Evolutionary conservation across 2,888 invertebrate genomes (phyloP), one percentile per base, ranked within the genome.

Genomic region (Copidosoma aretas): DNA sequence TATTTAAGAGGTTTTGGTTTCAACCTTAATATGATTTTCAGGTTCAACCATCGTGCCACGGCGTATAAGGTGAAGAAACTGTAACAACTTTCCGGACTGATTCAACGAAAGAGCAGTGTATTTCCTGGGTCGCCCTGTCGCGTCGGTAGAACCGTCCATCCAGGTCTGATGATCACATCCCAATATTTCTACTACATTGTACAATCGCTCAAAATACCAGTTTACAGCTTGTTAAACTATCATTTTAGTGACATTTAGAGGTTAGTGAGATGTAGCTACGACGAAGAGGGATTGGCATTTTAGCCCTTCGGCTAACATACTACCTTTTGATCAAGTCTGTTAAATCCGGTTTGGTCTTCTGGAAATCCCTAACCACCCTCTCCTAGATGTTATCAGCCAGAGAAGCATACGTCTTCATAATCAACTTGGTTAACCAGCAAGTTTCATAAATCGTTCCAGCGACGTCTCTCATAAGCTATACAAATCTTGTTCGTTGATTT

Each of bases 321-420:
- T 96, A 95, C 83, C 89, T 94, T 82, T 98, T 98, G 98, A 97
- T 98, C 72, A 97, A 97, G 84, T 91, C 97, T 0, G 95, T 98
- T 10, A 97, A 98, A 85, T 95, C 95, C 12, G 98, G 98, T 53
- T 93, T 94, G 19, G 91, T 98, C 72, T 89, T 92, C 76, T 97
- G 97, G 95, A 90, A 94, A 0, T 91, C 94, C 0, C 87, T 95
- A 83, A 91, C 95, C 17, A 93, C 97, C 0, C 86, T 98, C 5
- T 95, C 97, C 84, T 98, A 98, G 86, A 98, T 98, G 98, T 98
- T 96, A 17, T 97, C 97, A 0, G 96, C 97, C 12, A 97, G 97
- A 97, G 98, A 97, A 78, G 98, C 98, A 71, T 98, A 98, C 82
- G 98, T 98, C 68, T 98, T 98, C 85, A 89, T 98, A 5, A 98